Percentiles rank a stretch among this genome's conserved stretches.
phyloP scores from a whole-genome alignment of 2,113 vertebrate genomes.

The Bufo gargarizans region DNA sequence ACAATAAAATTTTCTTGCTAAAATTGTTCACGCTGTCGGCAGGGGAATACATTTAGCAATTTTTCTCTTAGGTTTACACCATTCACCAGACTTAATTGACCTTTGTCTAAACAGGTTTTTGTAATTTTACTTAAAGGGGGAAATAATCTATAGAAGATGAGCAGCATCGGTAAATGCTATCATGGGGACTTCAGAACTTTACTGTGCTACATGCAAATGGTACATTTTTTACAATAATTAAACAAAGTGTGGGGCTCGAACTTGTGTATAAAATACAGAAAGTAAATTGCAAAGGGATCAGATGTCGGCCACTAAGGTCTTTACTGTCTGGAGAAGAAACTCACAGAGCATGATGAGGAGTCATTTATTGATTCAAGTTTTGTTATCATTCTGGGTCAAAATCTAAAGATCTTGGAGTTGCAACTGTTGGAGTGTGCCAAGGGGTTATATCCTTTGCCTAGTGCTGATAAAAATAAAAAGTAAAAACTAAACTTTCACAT shows the following conservation, averaged over 20 bases:
- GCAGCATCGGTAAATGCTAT: not conserved
- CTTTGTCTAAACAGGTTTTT: conserved; percentile 77
- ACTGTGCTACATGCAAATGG: not conserved
- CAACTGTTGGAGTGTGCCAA: no score
- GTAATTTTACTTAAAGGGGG: conserved; percentile 79
- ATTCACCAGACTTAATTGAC: conserved; percentile 76
- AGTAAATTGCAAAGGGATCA: not conserved
- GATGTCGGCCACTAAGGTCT: no score
- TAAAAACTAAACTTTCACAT: no score
- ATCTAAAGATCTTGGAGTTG: no score
- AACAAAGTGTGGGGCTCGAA: not conserved
- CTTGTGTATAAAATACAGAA: not conserved
- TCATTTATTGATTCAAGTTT: no score
- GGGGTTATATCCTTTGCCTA: no score
- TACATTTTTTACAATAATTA: not conserved
- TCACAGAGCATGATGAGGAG: no score
- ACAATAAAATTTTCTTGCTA: conserved; percentile 77
- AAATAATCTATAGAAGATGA: conserved; percentile 44
- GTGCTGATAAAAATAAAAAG: no score
- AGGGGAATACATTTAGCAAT: conserved; percentile 77
- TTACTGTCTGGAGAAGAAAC: no score
- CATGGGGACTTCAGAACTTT: not conserved
- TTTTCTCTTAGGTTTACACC: conserved; percentile 74
- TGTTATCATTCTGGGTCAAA: no score
- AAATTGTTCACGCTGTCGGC: conserved; percentile 72